These are phyloP conservation scores for Pseudococcus longispinus DNA, from an alignment of 2,888 invertebrate species.

Conservation along the genomic window DNA sequence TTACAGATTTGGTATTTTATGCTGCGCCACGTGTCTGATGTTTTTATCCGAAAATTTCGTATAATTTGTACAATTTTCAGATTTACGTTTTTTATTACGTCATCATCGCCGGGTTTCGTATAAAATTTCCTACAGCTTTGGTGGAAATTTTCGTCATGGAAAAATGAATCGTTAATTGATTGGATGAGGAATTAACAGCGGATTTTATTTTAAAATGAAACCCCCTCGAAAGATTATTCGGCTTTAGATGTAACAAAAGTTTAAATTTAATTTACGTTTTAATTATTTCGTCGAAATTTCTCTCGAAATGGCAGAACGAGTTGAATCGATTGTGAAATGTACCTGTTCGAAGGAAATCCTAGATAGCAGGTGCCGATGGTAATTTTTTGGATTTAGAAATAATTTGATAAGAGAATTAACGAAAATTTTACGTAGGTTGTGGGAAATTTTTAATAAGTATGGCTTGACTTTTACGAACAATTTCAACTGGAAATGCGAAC, in stretches of 20 bases:
- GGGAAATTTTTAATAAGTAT: too few relatives aligned
- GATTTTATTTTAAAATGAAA: background rate
- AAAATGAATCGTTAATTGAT: conserved; percentile 13
- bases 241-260: background rate
- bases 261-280: background rate
- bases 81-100: background rate
- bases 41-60: background rate
- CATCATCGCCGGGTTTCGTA: background rate
- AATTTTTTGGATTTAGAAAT: too few relatives aligned
- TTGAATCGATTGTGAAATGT: background rate
- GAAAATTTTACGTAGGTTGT: too few relatives aligned
- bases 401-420: too few relatives aligned
- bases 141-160: background rate
- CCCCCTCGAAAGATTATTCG: background rate
- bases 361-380: too few relatives aligned
- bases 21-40: background rate
- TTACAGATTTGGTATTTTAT: background rate
- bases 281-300: background rate
- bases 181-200: background rate
- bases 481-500: too few relatives aligned
- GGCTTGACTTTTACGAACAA: too few relatives aligned
- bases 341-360: too few relatives aligned
- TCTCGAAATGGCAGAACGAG: background rate
- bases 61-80: background rate
- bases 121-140: background rate